Conservation (phyloP, 2,797 vertebrate genomes). For the Florisuga fusca region DNA sequence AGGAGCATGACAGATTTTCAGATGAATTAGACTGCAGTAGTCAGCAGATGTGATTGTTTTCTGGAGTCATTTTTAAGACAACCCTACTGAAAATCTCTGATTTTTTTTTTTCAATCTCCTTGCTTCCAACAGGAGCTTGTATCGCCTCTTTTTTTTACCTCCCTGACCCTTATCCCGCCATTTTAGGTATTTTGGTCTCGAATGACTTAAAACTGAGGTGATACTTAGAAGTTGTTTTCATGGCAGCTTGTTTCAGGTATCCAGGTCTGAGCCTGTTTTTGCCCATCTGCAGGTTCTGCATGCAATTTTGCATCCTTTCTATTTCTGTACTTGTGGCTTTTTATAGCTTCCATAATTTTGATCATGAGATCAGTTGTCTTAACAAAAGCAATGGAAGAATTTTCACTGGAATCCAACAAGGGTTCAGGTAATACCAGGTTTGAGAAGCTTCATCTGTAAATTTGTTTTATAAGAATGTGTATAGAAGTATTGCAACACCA, state of each 20-base stretch:
- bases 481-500: background rate
- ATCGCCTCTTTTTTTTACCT: background rate
- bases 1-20: slow-evolving; percentile 19
- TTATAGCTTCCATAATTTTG: background rate
- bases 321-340: background rate
- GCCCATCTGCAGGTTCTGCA: background rate
- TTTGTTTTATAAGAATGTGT: background rate
- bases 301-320: background rate
- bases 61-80: background rate
- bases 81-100: background rate
- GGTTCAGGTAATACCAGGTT: background rate
- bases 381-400: background rate
- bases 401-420: background rate
- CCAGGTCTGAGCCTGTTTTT: background rate
- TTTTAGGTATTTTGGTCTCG: background rate
- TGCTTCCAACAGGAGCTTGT: background rate
- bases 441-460: background rate
- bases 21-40: background rate
- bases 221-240: background rate
- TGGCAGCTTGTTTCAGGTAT: background rate
- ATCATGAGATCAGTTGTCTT: background rate
- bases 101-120: background rate
- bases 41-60: slow-evolving; percentile 37
- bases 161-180: accelerated
- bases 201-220: background rate